Base-by-base conservation (phyloP, 92 coral and sea anemone species). In the Porites rus region DNA sequence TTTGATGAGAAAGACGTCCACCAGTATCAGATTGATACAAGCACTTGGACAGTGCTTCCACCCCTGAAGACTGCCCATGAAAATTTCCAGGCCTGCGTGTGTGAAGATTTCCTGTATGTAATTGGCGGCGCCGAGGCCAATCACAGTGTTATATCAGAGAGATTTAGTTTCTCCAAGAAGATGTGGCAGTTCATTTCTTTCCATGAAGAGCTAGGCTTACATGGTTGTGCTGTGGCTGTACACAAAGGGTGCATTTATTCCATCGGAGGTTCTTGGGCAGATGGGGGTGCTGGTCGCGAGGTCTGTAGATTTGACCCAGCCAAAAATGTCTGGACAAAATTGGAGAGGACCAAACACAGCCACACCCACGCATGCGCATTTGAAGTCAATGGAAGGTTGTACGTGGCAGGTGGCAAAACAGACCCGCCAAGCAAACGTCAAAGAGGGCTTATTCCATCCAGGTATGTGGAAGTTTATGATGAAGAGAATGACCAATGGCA, bases 361-460 rank as follows among this genome's bases (percentile, higher is more conserved):
- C 92, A 89, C 58, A 19, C 65, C 68, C 63, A 84, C 7, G 85
- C 85, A 5, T 74, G 84, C 0, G 81, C 78, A 28, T 84, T 89
- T 89, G 92, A 70, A 62, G 89, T 58, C 52, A 53, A 18, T 2
- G 75, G 75, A 4, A 68, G 25, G 7, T 70, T 89, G 58, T 77
- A 89, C 51, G 89, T 89, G 3, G 92, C 92, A 13, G 92, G 92
- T 25, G 92, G 92, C 6, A 52, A 75, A 50, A 81, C 86, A 46
- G 80, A 73, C 18, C 87, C 87, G 24, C 87, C 87, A 38, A 74
- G 75, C 59, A 83, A 83, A 64, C 87, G 77, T 12, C 81, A 71
- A 21, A 43, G 82, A 25, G 86, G 86, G 65, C 91, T 82, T 75
- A 63, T 81, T 10, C 85, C 80, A 46, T 89, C 92, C 54, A 77